Conservation (phyloP, 2,113 vertebrate species). For the Labrus mixtus region DNA sequence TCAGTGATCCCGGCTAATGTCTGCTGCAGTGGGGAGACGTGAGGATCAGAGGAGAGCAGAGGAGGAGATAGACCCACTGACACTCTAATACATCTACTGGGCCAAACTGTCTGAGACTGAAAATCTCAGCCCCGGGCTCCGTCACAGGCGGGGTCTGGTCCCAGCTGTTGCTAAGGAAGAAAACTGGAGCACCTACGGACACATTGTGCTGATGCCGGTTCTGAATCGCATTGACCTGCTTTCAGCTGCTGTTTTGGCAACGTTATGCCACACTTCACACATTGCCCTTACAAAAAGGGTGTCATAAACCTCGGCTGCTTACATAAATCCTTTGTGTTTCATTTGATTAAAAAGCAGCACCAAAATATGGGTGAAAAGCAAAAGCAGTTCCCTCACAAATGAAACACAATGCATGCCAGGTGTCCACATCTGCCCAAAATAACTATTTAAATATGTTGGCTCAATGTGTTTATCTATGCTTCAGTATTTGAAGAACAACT, state of each 20-base stretch:
- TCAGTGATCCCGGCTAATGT: conserved; percentile 31
- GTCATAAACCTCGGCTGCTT: conserved; percentile 12
- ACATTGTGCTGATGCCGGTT: conserved; percentile 35
- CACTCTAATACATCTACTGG: conserved; percentile 36
- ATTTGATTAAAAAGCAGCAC: not conserved
- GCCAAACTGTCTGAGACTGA: conserved; percentile 62
- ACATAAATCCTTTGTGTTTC: not conserved
- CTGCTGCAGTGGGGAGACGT: conserved; percentile 45
- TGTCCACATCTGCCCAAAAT: too few species aligned
- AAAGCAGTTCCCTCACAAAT: not conserved
- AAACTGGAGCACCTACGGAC: conserved; percentile 41
- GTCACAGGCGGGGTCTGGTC: conserved; percentile 31
- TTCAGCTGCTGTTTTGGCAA: conserved; percentile 54
- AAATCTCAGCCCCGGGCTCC: conserved; percentile 43
- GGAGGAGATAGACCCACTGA: conserved; percentile 40
- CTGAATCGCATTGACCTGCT: conserved; percentile 36
- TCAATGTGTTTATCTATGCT: too few species aligned
- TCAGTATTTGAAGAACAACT: too few species aligned
- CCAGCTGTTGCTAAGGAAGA: conserved; percentile 69
- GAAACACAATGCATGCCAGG: too few species aligned
- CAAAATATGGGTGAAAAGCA: not conserved
- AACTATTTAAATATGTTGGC: too few species aligned
- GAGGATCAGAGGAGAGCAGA: conserved; percentile 34
- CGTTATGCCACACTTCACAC: conserved; percentile 20
- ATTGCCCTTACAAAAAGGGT: not conserved